A percentile compares a stretch with the other conserved stretches of the same genome.
These are phyloP conservation scores for Entomyzon cyanotis DNA, from an alignment of 2,113 vertebrate genomes.

Conservation along the genomic window DNA sequence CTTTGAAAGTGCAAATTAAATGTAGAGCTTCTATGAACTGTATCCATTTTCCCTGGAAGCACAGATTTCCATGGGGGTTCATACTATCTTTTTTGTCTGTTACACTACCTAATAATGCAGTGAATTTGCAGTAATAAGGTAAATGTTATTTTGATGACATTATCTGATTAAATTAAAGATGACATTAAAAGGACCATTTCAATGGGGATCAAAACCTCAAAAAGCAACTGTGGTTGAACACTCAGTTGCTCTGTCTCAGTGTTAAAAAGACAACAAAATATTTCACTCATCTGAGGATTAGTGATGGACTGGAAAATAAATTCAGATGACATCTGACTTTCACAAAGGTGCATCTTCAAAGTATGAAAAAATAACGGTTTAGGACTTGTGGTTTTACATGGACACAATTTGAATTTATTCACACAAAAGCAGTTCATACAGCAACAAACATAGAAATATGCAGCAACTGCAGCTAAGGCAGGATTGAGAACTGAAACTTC, in stretches of 20 bases:
- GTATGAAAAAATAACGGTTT: not conserved
- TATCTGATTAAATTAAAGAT: constrained; percentile 79
- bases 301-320: constrained; percentile 30
- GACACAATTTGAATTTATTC: not conserved
- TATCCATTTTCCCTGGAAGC: constrained; percentile 78
- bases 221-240: constrained; percentile 53
- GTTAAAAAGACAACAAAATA: constrained; percentile 25
- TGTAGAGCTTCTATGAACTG: constrained; percentile 76
- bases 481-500: not conserved
- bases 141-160: constrained; percentile 80
- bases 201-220: constrained; percentile 66
- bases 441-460: not conserved
- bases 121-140: constrained; percentile 79
- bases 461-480: not conserved
- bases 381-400: not conserved
- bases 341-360: not conserved
- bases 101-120: constrained; percentile 79
- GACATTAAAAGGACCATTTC: constrained; percentile 77
- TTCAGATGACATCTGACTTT: not conserved
- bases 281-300: constrained; percentile 28
- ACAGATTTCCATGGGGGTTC: constrained; percentile 77
- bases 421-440: not conserved
- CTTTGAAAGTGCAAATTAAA: constrained; percentile 81
- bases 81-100: constrained; percentile 71
- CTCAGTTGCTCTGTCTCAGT: constrained; percentile 14